Conservation (phyloP, 2,113 vertebrate genomes). For the Xyrauchen texanus region DNA sequence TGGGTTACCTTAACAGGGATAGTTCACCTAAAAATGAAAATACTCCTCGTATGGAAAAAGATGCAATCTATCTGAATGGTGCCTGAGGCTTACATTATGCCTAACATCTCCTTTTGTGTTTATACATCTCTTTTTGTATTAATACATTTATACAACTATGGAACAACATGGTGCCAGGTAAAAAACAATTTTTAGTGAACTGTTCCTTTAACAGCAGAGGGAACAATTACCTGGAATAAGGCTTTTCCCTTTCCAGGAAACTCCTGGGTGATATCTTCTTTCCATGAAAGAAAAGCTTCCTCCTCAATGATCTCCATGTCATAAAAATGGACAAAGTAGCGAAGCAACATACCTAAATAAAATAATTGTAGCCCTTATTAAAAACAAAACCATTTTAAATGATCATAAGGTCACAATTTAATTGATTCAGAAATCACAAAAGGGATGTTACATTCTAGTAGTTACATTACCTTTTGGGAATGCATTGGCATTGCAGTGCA, state of each 20-base stretch:
- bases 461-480: slow-evolving; percentile 90
- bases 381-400: too few species aligned
- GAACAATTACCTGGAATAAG: slow-evolving; percentile 90
- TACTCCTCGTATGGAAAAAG: too few species aligned
- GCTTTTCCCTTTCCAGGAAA: slow-evolving; percentile 99
- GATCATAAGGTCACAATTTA: too few species aligned
- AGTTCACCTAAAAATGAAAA: not conserved
- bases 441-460: not conserved
- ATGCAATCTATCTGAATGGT: too few species aligned
- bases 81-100: too few species aligned
- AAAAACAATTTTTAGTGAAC: not conserved
- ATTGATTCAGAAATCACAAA: not conserved
- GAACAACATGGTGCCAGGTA: too few species aligned
- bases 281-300: slow-evolving; percentile 98
- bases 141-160: too few species aligned
- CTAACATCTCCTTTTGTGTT: too few species aligned
- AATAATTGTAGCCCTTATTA: not conserved
- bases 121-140: too few species aligned
- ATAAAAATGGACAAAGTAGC: slow-evolving; percentile 98
- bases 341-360: slow-evolving; percentile 91
- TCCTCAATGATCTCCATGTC: slow-evolving; percentile 99
- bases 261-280: slow-evolving; percentile 99
- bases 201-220: too few species aligned
- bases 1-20: too few species aligned
- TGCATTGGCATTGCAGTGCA: slow-evolving; percentile 91